Base-by-base conservation (phyloP, 2,797 vertebrate species). In the Hypotaenidia okinawae region DNA sequence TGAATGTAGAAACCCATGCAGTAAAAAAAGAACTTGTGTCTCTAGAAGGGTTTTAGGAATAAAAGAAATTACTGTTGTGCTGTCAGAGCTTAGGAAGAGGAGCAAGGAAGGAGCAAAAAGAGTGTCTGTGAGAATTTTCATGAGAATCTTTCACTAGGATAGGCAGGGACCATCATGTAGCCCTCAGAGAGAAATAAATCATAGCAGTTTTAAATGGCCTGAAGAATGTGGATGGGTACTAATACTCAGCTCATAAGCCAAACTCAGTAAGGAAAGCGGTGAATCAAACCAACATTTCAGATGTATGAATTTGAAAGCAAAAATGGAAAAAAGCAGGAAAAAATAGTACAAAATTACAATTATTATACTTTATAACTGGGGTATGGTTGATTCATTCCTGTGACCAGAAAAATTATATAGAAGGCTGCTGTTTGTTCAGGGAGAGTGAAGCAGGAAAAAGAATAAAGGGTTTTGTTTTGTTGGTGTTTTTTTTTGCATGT, bases 41-140 rank as follows among this genome's bases (percentile, higher is more conserved):
- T 58, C 9, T 33, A 41, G 52, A 85, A 54, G 0, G 5, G 0
- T 6, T 75, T 82, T 47, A 4, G 8, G 12, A 1, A 5, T 47
- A 51, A 59, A 59, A 37, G 23, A 30, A 41, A 47, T 72, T 7
- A 17, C 7, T 45, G 8, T 11, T 58, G 5, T 67, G 25, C 25
- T 39, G 8, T 3, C 58, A 47, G 11, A 88, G 10, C 11, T 3
- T 13, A 55, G 14, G 30, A 79, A 61, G 1, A 64, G 8, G 18
- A 87, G 9, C 2, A 51, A 67, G 21, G 14, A 55, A 74, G n/a
- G 25, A 74, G 10, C 1, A 2, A 13, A 43, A 17, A 58, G 10
- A 37, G 5, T 27, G 25, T 70, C 24, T 32, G 8, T 25, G 41
- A 61, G 37, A 68, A 28, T 32, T 11, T 72, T 47, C 58, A 67